phyloP scores from a whole-genome alignment of 2,113 vertebrate genomes.

The Himantopus leucocephalus region DNA sequence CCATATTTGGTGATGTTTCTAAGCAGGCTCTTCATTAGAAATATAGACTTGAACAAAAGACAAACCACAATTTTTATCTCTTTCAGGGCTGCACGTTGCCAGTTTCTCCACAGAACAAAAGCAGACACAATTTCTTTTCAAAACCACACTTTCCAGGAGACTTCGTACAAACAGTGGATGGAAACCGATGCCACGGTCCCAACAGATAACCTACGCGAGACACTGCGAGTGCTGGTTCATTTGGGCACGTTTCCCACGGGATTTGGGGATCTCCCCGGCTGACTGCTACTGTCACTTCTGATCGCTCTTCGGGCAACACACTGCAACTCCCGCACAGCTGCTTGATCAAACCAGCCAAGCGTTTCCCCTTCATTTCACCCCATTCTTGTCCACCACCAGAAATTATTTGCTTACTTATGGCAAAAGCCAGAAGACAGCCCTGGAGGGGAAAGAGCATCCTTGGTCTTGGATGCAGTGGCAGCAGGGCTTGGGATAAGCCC shows the following conservation, averaged over 20 bases:
- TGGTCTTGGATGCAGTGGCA: not conserved
- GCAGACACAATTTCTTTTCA: not conserved
- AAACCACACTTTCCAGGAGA: not conserved
- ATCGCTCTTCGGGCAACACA: not conserved
- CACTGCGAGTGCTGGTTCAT: not conserved
- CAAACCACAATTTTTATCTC: not conserved
- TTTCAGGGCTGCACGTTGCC: not conserved
- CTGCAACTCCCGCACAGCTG: not conserved
- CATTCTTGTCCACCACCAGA: not conserved
- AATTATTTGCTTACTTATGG: not conserved
- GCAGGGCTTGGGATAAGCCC: not conserved
- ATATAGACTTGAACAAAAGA: not conserved
- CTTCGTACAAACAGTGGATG: not conserved
- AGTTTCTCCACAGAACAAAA: not conserved
- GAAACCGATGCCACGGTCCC: not conserved
- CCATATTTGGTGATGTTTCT: not conserved
- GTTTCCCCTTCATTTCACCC: not conserved
- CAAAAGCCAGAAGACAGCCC: not conserved
- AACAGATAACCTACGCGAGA: not conserved
- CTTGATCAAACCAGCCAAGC: not conserved
- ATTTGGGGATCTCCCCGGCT: not conserved
- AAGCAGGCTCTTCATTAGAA: not conserved
- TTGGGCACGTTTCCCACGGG: not conserved
- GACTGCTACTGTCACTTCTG: not conserved
- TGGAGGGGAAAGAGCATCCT: not conserved